A percentile compares a stretch with the other conserved stretches of the same genome.
These are phyloP conservation scores for Anguilla pacifica DNA, from an alignment of 2,797 vertebrate species.

Conservation along the genomic window DNA sequence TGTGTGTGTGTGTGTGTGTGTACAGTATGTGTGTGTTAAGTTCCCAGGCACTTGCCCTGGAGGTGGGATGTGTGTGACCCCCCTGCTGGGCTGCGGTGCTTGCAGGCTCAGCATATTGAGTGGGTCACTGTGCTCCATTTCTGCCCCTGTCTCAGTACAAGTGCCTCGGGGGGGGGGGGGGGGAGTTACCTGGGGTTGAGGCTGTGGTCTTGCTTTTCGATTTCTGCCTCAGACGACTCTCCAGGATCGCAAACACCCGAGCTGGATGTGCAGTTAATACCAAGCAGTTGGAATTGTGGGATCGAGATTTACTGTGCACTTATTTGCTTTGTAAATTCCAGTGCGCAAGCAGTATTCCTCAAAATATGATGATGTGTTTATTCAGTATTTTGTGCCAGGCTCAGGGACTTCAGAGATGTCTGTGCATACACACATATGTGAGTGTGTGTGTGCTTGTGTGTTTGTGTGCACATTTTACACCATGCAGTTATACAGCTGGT, in stretches of 20 bases:
- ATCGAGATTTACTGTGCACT: not conserved
- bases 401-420: not conserved
- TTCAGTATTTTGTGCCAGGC: not conserved
- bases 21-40: not conserved
- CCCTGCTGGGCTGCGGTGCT: not conserved
- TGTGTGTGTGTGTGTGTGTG: not conserved
- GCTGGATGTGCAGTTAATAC: not conserved
- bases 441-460: not conserved
- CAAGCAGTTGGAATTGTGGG: slow-evolving; percentile 2
- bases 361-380: not conserved
- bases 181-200: not conserved
- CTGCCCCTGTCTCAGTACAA: slow-evolving; percentile 39
- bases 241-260: not conserved
- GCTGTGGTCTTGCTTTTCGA: not conserved
- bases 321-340: not conserved
- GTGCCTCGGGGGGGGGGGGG: not conserved
- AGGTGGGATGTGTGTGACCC: not conserved
- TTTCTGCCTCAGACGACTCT: not conserved
- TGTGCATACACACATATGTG: not conserved
- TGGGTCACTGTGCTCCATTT: not conserved
- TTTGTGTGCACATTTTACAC: not conserved
- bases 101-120: not conserved
- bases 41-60: not conserved
- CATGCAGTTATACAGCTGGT: not conserved
- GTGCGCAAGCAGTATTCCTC: too few relatives aligned